Evolutionary conservation across 2,797 vertebrate species (phyloP).

Genomic region (Amblyraja radiata): DNA sequence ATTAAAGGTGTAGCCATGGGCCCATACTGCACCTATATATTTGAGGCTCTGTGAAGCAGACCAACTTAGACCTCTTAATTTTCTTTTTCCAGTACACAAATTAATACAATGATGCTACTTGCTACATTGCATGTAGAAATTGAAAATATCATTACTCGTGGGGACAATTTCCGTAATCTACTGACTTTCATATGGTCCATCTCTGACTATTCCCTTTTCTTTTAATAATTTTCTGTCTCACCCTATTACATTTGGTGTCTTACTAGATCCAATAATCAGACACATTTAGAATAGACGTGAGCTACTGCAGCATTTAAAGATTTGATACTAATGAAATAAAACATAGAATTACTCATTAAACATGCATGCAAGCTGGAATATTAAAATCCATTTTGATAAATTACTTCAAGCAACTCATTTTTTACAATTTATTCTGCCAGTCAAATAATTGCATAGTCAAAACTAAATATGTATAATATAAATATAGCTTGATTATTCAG

Average conservation of each 20-base stretch:
- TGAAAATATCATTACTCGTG: no score
- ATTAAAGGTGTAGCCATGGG: no score
- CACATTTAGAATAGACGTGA: not conserved
- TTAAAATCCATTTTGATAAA: slow-evolving; percentile 9
- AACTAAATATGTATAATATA: slow-evolving; percentile 12
- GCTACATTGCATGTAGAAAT: no score
- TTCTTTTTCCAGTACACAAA: no score
- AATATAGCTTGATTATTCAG: not conserved
- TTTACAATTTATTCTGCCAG: not conserved
- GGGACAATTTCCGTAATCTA: no score
- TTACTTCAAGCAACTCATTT: not conserved
- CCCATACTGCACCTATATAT: no score
- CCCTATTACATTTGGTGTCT: not conserved
- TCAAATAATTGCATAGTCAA: slow-evolving; percentile 2
- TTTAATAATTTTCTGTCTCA: no score
- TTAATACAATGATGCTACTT: no score
- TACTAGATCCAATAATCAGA: not conserved
- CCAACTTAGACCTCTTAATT: no score
- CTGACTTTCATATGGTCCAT: no score
- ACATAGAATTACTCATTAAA: not conserved
- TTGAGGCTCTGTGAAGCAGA: no score
- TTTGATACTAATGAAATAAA: slow-evolving; percentile 7
- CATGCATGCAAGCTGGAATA: not conserved
- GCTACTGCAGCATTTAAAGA: not conserved
- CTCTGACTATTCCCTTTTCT: no score